Evolutionary conservation across 2,113 vertebrate species (phyloP).

Genomic region (Bujurquina vittata): DNA sequence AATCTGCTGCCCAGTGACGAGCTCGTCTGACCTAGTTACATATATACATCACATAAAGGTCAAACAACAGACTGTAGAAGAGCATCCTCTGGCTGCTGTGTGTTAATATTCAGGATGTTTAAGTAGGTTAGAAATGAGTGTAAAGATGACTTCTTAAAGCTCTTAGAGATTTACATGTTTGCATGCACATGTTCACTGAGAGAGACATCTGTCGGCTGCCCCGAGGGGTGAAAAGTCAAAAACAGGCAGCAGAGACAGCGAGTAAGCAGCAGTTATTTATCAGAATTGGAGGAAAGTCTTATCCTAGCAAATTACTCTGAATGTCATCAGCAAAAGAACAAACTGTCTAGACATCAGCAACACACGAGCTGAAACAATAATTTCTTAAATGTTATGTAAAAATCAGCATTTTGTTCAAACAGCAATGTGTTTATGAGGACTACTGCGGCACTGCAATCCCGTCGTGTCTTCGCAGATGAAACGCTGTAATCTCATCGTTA

Average conservation of each 20-base stretch:
- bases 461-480: not conserved
- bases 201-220: constrained; percentile 27
- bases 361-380: constrained; percentile 5
- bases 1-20: not conserved
- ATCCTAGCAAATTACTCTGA: not conserved
- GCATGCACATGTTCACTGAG: not conserved
- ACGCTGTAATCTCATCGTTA: not conserved
- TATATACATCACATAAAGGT: constrained; percentile 29
- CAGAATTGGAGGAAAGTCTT: not conserved
- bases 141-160: not conserved
- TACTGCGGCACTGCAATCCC: not conserved
- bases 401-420: constrained; percentile 12
- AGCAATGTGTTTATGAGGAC: not conserved
- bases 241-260: constrained; percentile 2
- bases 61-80: constrained; percentile 8
- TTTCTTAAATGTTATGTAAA: constrained; percentile 9
- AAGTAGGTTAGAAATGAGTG: not conserved
- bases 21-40: constrained; percentile 46
- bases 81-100: constrained; percentile 25
- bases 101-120: constrained; percentile 1
- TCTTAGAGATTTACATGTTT: not conserved
- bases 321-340: constrained; percentile 20
- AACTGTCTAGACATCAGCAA: not conserved
- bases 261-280: not conserved
- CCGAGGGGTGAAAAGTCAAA: constrained; percentile 11